Base-by-base conservation (phyloP, 2,797 vertebrate genomes). In the Strix occidentalis region DNA sequence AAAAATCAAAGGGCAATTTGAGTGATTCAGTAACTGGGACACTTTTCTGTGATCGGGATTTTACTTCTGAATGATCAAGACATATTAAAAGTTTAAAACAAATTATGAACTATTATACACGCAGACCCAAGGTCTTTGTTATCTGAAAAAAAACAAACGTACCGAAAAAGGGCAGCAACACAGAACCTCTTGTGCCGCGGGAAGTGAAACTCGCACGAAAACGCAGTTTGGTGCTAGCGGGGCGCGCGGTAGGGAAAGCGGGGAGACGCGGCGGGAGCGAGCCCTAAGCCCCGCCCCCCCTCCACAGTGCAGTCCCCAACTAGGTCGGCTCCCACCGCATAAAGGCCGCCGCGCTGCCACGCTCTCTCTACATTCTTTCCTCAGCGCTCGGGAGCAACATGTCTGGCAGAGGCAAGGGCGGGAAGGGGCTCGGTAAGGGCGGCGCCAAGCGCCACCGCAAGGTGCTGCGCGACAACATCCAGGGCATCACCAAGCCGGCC, bases 401-500 rank as follows among this genome's bases (percentile, higher is more conserved):
- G 77, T 80, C 77, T 0, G 77, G 79, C 0, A 11, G 80, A 2
- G 80, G 79, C 2, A 50, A 58, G 6, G 43, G 43, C 43, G 95
- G 37, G 37, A 39, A 39, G 5, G 37, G 37, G 37, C 37, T 39
- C 37, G 37, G 37, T 9, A 39, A 39, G 37, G 37, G 37, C 37
- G 37, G 37, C 10, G 37, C 95, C 1, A 96, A 95, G 91, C 93
- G 95, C 0, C 95, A 96, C 76, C 95, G 95, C 10, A 96, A 96
- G 19, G 95, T 96, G 72, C 72, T 96, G 68, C 95, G 95, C 25
- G 95, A 95, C 23, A 98, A 98, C 10, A 98, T 98, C 50, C 97
- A 98, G 70, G 97, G 97, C 26, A 98, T 98, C 25, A 98, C 98
- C 1, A 98, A 98, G 18, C 97, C 97, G 0, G 97, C 98, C 4